These are phyloP conservation scores for Scomberomorus guttatus DNA, from an alignment of 2,797 vertebrate species.

Conservation along the genomic window DNA sequence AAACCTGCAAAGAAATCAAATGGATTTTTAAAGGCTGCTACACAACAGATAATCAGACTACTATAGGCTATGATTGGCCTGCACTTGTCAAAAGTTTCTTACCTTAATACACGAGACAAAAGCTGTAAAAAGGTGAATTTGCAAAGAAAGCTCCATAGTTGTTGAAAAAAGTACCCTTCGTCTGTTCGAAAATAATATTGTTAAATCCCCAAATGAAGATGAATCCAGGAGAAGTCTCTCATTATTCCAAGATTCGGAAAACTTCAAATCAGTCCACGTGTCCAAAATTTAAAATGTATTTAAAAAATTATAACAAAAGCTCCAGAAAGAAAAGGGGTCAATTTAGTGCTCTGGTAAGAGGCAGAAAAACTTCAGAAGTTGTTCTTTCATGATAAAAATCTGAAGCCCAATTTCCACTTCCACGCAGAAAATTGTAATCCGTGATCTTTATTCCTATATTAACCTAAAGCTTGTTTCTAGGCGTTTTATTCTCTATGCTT, in stretches of 20 bases:
- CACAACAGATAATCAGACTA: conserved; percentile 1
- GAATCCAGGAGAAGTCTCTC: conserved; percentile 62
- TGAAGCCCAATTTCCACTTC: conserved; percentile 56
- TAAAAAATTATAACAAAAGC: conserved; percentile 9
- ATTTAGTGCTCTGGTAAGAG: conserved; percentile 13
- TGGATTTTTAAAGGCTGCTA: conserved; percentile 5
- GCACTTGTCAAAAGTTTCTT: conserved; percentile 30
- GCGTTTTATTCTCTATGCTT: conserved; percentile 49
- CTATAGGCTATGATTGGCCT: not conserved
- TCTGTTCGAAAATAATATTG: conserved; percentile 28
- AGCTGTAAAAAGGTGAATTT: conserved; percentile 70
- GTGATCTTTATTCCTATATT: conserved; percentile 17
- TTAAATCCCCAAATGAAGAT: conserved; percentile 64
- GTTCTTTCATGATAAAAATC: conserved; percentile 52
- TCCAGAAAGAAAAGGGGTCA: not conserved
- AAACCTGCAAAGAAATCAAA: conserved; percentile 79
- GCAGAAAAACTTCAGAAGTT: conserved; percentile 31
- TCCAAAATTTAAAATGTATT: conserved; percentile 31
- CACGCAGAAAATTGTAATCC: conserved; percentile 62
- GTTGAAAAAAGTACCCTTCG: conserved; percentile 35
- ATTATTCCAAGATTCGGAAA: conserved; percentile 70
- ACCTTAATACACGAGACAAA: conserved; percentile 81
- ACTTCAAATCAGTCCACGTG: conserved; percentile 59
- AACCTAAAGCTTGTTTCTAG: conserved; percentile 22
- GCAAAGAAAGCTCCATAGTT: conserved; percentile 77